A percentile compares a stretch with the other conserved stretches of the same genome.
Conservation (phyloP, 2,113 vertebrate species). For the Malurus melanocephalus region DNA sequence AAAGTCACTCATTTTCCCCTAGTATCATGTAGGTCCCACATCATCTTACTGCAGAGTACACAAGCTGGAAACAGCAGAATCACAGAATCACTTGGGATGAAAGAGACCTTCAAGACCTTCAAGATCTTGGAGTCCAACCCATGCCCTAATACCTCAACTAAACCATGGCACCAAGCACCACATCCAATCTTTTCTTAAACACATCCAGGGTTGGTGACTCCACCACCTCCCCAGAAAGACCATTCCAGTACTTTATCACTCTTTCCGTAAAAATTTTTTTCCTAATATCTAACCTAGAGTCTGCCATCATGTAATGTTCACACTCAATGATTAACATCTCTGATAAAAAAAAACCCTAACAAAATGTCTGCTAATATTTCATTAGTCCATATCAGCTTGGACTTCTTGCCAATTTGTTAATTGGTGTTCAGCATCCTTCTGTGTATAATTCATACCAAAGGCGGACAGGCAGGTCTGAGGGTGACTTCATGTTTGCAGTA, state of each 20-base stretch:
- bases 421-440: background rate
- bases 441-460: background rate
- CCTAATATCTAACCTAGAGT: too few species aligned
- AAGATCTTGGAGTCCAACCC: too few species aligned
- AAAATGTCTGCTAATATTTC: background rate
- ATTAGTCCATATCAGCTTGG: background rate
- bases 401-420: background rate
- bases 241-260: too few species aligned
- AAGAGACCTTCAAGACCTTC: too few species aligned
- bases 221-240: too few species aligned
- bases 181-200: too few species aligned
- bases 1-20: background rate
- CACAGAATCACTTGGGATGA: too few species aligned
- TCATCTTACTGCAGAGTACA: background rate
- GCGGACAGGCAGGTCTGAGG: background rate
- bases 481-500: background rate
- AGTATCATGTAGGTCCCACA: background rate
- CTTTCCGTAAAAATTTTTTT: too few species aligned
- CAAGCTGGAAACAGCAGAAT: background rate
- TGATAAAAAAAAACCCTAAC: background rate
- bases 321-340: background rate
- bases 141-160: too few species aligned
- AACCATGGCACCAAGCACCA: too few species aligned
- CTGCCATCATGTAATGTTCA: fast-evolving
- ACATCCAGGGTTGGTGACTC: too few species aligned